A percentile compares a stretch with the other conserved stretches of the same genome.
phyloP scores from a whole-genome alignment of 2,888 invertebrate genomes.

The Anagyrus pseudococci region DNA sequence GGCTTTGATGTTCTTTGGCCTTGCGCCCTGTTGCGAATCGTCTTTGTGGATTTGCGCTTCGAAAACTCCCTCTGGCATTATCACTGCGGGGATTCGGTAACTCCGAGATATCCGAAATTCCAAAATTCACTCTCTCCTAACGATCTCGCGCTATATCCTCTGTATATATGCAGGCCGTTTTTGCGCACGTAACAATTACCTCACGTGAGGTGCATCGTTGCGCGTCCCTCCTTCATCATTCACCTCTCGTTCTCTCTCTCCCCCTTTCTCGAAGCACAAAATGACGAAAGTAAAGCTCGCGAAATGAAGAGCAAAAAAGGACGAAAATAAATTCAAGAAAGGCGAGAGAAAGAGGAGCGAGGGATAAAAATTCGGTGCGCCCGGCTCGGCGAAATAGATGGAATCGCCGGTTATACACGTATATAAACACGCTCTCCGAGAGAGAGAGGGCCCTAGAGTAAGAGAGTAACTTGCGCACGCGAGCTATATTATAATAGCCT shows the following conservation, averaged over 20 bases:
- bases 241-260: conserved; percentile 10
- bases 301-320: conserved; percentile 12
- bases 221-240: conserved; percentile 22
- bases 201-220: conserved; percentile 11
- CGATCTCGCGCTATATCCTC: too few relatives aligned
- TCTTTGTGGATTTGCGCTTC: too few relatives aligned
- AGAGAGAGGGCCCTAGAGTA: too few relatives aligned
- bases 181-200: conserved; percentile 18
- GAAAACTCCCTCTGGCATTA: too few relatives aligned
- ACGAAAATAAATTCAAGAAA: neutral
- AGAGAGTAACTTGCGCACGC: neutral
- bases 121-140: too few relatives aligned
- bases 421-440: neutral
- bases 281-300: conserved; percentile 2
- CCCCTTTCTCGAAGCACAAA: neutral
- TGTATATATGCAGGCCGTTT: neutral
- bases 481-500: conserved; percentile 22
- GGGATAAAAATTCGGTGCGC: neutral
- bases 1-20: too few relatives aligned
- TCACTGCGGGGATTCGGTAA: too few relatives aligned
- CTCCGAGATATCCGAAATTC: too few relatives aligned
- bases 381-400: conserved; percentile 24
- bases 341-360: neutral
- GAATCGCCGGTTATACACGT: conserved; percentile 18
- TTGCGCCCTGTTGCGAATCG: too few relatives aligned